These are phyloP conservation scores for Parotocinclus haroldoi DNA, from an alignment of 2,797 vertebrate genomes.

Conservation along the genomic window DNA sequence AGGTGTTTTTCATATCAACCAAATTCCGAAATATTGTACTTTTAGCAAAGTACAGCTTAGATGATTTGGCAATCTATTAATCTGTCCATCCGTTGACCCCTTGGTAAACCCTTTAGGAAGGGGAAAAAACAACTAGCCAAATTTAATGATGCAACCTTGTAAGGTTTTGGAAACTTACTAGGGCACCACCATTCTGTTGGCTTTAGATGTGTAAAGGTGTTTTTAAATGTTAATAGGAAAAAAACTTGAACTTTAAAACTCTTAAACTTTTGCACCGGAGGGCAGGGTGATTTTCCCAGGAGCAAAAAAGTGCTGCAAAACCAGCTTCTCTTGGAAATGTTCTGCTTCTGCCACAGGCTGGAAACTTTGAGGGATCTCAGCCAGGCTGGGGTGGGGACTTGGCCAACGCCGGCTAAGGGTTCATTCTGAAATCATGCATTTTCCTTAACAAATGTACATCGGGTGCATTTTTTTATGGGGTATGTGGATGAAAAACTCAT, in stretches of 20 bases:
- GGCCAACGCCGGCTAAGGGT: conserved; percentile 29
- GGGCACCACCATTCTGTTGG: too few species aligned
- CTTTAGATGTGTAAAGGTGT: neutral
- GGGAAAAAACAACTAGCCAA: too few species aligned
- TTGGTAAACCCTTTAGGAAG: too few species aligned
- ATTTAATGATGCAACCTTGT: too few species aligned
- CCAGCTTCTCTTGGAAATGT: conserved; percentile 59
- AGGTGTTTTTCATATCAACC: too few species aligned
- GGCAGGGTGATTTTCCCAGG: conserved; percentile 42
- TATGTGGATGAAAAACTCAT: conserved; percentile 17
- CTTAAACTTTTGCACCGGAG: conserved; percentile 14
- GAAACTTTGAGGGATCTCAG: conserved; percentile 63
- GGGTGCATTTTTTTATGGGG: conserved; percentile 10
- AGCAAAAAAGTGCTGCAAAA: conserved; percentile 59
- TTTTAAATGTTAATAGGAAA: neutral
- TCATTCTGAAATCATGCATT: conserved; percentile 39
- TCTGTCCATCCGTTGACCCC: too few species aligned
- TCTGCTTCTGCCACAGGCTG: conserved; percentile 55
- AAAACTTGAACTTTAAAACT: conserved; percentile 3
- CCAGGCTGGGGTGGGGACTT: conserved; percentile 51
- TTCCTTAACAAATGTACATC: conserved; percentile 12
- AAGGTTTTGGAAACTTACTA: too few species aligned
- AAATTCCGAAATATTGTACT: too few species aligned
- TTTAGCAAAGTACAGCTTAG: too few species aligned
- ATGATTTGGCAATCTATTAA: too few species aligned